phyloP scores from a whole-genome alignment of 2,797 vertebrate genomes.

The Trachops cirrhosus region DNA sequence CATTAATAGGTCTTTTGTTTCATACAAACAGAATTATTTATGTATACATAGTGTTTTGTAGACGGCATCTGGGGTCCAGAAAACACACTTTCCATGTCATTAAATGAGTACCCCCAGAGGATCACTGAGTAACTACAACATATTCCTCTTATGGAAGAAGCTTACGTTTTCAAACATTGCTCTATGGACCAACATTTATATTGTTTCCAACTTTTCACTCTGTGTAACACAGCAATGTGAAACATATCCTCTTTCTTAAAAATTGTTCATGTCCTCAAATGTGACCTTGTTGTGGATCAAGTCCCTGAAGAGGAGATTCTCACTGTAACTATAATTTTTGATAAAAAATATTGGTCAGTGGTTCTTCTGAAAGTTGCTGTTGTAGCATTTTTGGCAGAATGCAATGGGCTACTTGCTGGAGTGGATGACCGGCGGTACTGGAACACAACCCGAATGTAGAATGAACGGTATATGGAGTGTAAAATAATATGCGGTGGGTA shows the following conservation, averaged over 20 bases:
- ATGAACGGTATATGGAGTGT: conserved; percentile 11
- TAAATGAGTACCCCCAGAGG: background rate
- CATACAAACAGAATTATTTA: conserved; percentile 13
- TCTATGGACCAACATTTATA: background rate
- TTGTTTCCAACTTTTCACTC: background rate
- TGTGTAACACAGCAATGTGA: background rate
- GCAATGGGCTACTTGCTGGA: conserved; percentile 20
- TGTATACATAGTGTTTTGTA: background rate
- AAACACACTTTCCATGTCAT: background rate
- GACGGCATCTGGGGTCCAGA: background rate
- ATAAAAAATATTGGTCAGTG: background rate
- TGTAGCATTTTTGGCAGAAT: conserved; percentile 21
- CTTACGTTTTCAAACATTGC: conserved; percentile 30
- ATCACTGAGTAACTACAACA: background rate
- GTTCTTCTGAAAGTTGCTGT: background rate
- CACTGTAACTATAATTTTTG: background rate
- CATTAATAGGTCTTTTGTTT: conserved; percentile 2
- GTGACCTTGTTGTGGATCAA: background rate
- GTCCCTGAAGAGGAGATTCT: conserved; percentile 22
- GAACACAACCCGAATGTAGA: background rate
- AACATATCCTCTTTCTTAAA: conserved; percentile 1
- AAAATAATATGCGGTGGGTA: conserved; percentile 24
- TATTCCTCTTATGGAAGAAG: background rate
- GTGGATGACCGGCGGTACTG: background rate
- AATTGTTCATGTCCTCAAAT: conserved; percentile 3